Evolutionary conservation across 1,140 invertebrate species (phyloP), one percentile per base, ranked within the genome.

Genomic region (Steinernema khuongi): DNA sequence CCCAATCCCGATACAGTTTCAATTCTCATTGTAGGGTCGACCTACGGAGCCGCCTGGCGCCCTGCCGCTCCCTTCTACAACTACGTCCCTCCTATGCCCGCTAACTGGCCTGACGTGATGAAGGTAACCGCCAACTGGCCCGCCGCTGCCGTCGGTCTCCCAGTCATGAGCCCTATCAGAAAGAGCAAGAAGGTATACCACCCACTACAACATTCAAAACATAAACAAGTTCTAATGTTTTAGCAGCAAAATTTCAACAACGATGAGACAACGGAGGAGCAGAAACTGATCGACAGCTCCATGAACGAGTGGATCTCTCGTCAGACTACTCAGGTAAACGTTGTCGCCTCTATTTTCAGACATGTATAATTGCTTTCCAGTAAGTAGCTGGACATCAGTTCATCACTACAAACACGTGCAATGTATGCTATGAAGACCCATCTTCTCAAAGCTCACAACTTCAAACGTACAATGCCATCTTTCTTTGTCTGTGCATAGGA

Each of bases 1-100:
- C 28, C 31, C 26, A n/a, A n/a, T 22, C 4, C 19, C 26, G 22
- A 60, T 22, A n/a, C 11, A 17, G 7, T 7, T n/a, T 22, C 11
- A 74, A 70, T 76, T 28, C 14, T 17, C 11, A 1, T 17, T 76
- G 31, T 41, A 83, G 81, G 81, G 82, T 84, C 82, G 11, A 84
- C 82, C 28, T 84, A 84, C 71, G 82, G 82, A 71, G 82, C 82
- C n/a, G 83, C 83, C 14, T 83, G 83, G 83, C 67, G 83, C 67
- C 83, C 83, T 36, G 81, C 83, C 30, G 78, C 81, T 19, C 83
- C 83, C n/a, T 85, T 84, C 77, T 85, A 81, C 78, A 81, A 83
- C 77, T 84, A 84, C 77, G 81, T 81, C 18, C 83, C 83, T 28
- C 83, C 83, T 22, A 70, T 74, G 44, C 78, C 79, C 22, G 60